Base-by-base conservation (phyloP, 37 sponge, comb jelly and placozoan genomes). In the Theonella swinhoei region DNA sequence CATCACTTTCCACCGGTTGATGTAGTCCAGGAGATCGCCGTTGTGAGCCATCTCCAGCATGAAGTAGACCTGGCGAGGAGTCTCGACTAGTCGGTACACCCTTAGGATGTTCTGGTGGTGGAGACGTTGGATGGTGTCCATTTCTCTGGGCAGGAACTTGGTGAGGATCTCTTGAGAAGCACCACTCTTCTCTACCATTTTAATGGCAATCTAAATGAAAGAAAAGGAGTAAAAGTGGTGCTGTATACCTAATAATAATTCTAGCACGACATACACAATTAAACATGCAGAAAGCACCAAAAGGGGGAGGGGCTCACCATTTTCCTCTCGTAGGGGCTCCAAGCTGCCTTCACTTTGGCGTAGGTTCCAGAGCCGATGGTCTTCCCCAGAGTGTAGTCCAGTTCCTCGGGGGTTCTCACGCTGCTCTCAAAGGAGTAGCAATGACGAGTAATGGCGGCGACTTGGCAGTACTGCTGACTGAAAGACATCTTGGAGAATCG, bases 21-120 rank as follows among this genome's bases (percentile, higher is more conserved):
- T 90, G 88, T 89, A 97, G 61, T 94, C 93, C 66, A 97, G 87
- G 2, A 97, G 89, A 65, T 97, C 97, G 1, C 97, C 97, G 71
- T 91, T 91, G 59, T 89, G 86, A 4, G 97, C 94, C 33, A 91
- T 42, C n/a, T 97, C 95, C 85, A 97, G 90, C 75, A 97, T 82
- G 40, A 97, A 89, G 74, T 83, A 94, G 32, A 73, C 88, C 67
- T 88, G 85, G 11, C 70, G 33, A 42, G 91, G 92, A 26, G 92
- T 89, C 34, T 94, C 94, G 22, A 94, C 42, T 20, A 97, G 85
- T 60, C 90, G 80, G 70, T 81, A 70, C 36, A 87, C 75, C 26
- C 67, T 65, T 59, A 97, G 29, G 78, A 88, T 83, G 77, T 90
- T 89, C 22, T 85, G 86, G 39, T 95, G 95, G 4, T 38, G 42